These are phyloP conservation scores for Strix aluco DNA, from an alignment of 2,113 vertebrate species.

Conservation along the genomic window DNA sequence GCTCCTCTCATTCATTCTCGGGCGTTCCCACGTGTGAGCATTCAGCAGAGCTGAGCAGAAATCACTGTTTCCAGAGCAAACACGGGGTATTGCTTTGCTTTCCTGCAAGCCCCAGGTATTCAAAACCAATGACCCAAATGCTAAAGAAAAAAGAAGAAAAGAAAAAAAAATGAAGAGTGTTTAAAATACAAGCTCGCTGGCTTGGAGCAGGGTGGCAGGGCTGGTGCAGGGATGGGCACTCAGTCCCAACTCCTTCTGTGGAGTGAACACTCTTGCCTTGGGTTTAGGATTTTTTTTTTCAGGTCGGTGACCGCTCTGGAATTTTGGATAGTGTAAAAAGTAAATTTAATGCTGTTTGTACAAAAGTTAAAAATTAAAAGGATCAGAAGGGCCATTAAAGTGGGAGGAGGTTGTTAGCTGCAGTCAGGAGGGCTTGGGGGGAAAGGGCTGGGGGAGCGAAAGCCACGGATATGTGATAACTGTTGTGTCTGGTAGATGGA, in stretches of 20 bases:
- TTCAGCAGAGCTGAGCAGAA: background rate
- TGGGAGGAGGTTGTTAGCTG: background rate
- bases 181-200: background rate
- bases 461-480: fast-evolving
- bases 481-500: background rate
- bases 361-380: slow-evolving; percentile 1
- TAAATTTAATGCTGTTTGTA: background rate
- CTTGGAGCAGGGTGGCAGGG: background rate
- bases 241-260: background rate
- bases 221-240: background rate
- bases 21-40: background rate
- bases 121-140: background rate
- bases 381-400: background rate
- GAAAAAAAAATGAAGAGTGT: background rate
- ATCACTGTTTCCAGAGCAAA: background rate
- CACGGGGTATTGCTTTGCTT: background rate
- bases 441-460: background rate
- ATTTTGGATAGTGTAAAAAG: background rate
- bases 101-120: background rate
- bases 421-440: background rate
- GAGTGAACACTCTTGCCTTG: background rate
- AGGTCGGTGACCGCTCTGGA: background rate
- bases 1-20: background rate
- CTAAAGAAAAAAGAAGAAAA: background rate
- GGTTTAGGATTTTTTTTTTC: background rate